Base-by-base conservation (phyloP, 2,888 invertebrate species). In the Calameuta filiformis region DNA sequence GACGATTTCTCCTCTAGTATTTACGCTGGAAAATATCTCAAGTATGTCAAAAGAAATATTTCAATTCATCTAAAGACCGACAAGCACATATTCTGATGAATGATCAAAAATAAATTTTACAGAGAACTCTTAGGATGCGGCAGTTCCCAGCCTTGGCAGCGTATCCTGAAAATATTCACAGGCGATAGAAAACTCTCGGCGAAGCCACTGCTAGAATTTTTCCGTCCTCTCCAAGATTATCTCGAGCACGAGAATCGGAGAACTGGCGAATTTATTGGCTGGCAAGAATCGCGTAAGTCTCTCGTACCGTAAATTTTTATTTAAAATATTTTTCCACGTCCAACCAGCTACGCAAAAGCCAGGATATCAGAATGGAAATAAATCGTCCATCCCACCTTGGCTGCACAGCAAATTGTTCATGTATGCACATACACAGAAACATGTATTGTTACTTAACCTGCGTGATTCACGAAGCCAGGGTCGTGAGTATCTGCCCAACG, bases 111-210 rank as follows among this genome's bases (percentile, higher is more conserved):
- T 56, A 56, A 2, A 23, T 1, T 6, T 56, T 56, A 23, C 56
- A 56, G 23, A 56, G 56, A 56, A 56, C 56, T 56, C 23, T 56
- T 56, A 23, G 56, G 56, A 9, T 23, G 23, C 23, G 56, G 56
- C 0, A 56, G 56, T 56, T 35, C 35, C 34, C 69, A 69, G n/a
- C 78, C 73, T 81, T 77, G 79, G 80, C 79, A 76, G 73, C 56
- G 34, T 69, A 12, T 34, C 12, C 1, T 3, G 23, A 75, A 76
- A 76, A 35, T 78, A 35, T 74, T 77, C 37, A 73, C 34, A 75
- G 35, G 71, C 23, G 40, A 73, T 23, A 23, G 6, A 12, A n/a
- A 71, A 6, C 23, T 40, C 11, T 30, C 15, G 33, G 37, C 15
- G 23, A 68, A 69, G 15, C 56, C 56, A 6, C 75, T 77, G 30